These are phyloP conservation scores for Microctenopoma stevenorrisi DNA, from an alignment of 2,797 vertebrate genomes.

Conservation along the genomic window DNA sequence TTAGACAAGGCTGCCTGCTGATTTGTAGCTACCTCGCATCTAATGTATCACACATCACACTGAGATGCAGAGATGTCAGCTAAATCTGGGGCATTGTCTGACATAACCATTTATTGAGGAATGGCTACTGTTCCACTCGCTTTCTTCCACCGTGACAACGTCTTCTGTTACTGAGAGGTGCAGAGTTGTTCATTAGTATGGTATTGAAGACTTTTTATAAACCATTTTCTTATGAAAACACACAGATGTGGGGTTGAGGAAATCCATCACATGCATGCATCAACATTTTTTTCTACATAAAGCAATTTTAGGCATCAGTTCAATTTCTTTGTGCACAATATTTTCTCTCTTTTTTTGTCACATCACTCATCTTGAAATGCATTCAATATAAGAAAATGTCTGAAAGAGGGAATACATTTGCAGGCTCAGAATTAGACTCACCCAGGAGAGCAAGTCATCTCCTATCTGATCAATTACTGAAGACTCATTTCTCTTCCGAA, in stretches of 20 bases:
- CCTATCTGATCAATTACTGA: conserved; percentile 94
- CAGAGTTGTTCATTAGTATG: not conserved
- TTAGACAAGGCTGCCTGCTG: conserved; percentile 47
- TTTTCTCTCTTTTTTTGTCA: not conserved
- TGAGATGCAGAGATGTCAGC: conserved; percentile 41
- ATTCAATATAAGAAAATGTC: conserved; percentile 57
- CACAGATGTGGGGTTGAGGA: conserved; percentile 9
- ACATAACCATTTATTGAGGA: conserved; percentile 46
- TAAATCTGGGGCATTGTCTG: conserved; percentile 63
- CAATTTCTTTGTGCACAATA: conserved; percentile 46
- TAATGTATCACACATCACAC: conserved; percentile 31
- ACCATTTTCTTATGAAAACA: conserved; percentile 15
- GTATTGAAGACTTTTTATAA: not conserved
- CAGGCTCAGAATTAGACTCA: conserved; percentile 77
- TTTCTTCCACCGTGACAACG: conserved; percentile 15
- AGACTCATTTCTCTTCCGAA: conserved; percentile 92
- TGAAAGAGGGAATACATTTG: conserved; percentile 62
- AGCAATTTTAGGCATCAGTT: conserved; percentile 54
- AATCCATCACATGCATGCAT: conserved; percentile 24
- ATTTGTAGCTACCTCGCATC: conserved; percentile 45
- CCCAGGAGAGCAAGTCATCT: conserved; percentile 93
- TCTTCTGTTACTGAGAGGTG: not conserved
- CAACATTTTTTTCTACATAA: conserved; percentile 19
- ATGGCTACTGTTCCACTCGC: conserved; percentile 10
- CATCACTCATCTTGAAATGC: conserved; percentile 61